A percentile compares a stretch with the other conserved stretches of the same genome.
These are phyloP conservation scores for Eustalomyia histrio DNA, from an alignment of 2,888 invertebrate genomes.

Conservation along the genomic window DNA sequence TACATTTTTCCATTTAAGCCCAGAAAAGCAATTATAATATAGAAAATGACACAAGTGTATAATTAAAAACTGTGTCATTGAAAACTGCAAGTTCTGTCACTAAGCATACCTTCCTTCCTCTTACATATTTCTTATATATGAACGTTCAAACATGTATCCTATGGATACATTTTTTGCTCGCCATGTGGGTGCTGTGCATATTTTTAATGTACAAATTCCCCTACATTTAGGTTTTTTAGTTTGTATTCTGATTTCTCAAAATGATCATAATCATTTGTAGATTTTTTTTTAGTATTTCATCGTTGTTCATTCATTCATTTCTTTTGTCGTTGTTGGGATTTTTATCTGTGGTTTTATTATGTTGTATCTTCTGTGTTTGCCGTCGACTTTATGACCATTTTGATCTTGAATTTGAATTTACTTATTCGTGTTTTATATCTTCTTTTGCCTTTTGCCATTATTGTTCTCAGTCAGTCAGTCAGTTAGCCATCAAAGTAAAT, in stretches of 20 bases:
- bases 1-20: too few species aligned
- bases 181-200: constrained; percentile 65
- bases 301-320: constrained; percentile 40
- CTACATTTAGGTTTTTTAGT: constrained; percentile 35
- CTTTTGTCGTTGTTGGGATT: constrained; percentile 30
- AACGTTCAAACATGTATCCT: constrained; percentile 22
- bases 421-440: constrained; percentile 46
- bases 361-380: constrained; percentile 1
- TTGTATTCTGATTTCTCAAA: constrained; percentile 22
- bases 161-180: constrained; percentile 50
- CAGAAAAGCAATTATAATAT: too few species aligned
- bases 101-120: not conserved
- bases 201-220: constrained; percentile 53
- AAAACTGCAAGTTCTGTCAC: too few species aligned
- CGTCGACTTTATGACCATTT: constrained; percentile 62
- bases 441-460: constrained; percentile 37
- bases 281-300: constrained; percentile 25
- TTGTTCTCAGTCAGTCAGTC: constrained; percentile 5
- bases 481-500: constrained; percentile 1
- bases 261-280: constrained; percentile 54
- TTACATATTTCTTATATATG: too few species aligned
- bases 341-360: not conserved
- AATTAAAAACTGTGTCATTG: too few species aligned
- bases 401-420: constrained; percentile 66
- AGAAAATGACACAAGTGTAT: too few species aligned